Percentiles rank a stretch among this genome's conserved stretches.
Evolutionary conservation across 1,140 invertebrate genomes (phyloP).

Genomic region (Drosophila grimshawi): DNA sequence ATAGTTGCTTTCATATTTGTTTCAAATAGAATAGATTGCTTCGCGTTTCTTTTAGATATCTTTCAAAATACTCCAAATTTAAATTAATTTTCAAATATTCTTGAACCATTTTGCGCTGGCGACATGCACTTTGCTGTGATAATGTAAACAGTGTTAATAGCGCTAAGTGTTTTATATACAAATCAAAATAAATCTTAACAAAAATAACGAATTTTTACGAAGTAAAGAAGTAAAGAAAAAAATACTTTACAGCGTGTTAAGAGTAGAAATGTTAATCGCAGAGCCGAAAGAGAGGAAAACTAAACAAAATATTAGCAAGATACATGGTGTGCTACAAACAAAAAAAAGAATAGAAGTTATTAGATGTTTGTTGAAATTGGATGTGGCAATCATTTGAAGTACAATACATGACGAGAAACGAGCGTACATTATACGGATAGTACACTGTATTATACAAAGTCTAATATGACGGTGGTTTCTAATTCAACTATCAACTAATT

Average conservation of each 20-base stretch:
- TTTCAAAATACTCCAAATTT: constrained; percentile 18
- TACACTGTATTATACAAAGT: constrained; percentile 68
- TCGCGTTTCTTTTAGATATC: constrained; percentile 20
- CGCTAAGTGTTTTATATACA: constrained; percentile 47
- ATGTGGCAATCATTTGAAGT: constrained; percentile 42
- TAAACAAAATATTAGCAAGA: neutral
- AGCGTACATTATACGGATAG: constrained; percentile 44
- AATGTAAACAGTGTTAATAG: constrained; percentile 9
- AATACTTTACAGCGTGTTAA: constrained; percentile 12
- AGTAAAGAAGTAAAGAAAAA: constrained; percentile 9
- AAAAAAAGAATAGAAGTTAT: neutral
- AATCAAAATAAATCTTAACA: constrained; percentile 31
- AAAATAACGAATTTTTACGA: constrained; percentile 26
- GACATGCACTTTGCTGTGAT: constrained; percentile 29
- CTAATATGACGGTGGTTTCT: constrained; percentile 82
- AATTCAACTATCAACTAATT: constrained; percentile 76
- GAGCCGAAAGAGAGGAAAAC: constrained; percentile 2
- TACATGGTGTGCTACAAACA: neutral
- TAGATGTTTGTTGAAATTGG: constrained; percentile 19
- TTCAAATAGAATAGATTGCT: constrained; percentile 47
- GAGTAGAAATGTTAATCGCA: neutral
- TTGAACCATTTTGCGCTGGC: constrained; percentile 15
- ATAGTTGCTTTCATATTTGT: constrained; percentile 39
- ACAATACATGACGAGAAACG: constrained; percentile 34
- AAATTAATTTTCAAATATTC: constrained; percentile 3